phyloP scores from a whole-genome alignment of 2,888 invertebrate species.

The Mylabris sibirica region DNA sequence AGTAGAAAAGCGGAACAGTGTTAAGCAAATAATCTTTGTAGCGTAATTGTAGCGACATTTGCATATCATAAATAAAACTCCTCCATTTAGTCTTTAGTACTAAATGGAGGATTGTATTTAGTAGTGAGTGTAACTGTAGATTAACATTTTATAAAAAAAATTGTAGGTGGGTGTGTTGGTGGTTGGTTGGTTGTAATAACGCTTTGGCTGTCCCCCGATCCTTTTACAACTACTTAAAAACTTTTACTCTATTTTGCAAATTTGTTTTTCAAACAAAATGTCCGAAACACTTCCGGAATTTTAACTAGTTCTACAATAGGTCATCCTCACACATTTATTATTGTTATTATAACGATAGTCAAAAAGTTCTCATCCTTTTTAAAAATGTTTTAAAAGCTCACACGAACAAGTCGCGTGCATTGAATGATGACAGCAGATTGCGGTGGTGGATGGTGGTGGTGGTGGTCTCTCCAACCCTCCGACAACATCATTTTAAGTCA shows the following conservation, averaged over 20 bases:
- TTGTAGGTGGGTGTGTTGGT: neutral
- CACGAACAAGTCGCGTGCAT: constrained; percentile 45
- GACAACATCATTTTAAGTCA: neutral
- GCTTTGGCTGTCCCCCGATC: neutral
- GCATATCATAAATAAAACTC: constrained; percentile 44
- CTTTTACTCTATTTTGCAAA: constrained; percentile 59
- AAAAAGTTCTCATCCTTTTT: constrained; percentile 37
- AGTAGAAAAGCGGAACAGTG: neutral
- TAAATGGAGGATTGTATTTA: neutral
- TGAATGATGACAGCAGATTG: constrained; percentile 53
- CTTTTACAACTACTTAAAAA: constrained; percentile 38
- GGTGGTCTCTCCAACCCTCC: neutral
- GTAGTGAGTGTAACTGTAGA: constrained; percentile 28
- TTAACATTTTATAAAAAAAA: constrained; percentile 37
- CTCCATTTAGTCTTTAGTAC: constrained; percentile 27
- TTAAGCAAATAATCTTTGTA: constrained; percentile 29
- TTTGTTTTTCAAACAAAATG: constrained; percentile 60
- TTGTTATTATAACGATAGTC: constrained; percentile 48
- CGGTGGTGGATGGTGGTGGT: constrained; percentile 16
- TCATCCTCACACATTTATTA: constrained; percentile 42
- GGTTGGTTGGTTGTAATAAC: neutral
- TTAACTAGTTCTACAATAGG: constrained; percentile 56
- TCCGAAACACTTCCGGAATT: constrained; percentile 54
- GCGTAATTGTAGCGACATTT: constrained; percentile 37
- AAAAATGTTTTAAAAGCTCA: constrained; percentile 36